Evolutionary conservation across 2,113 vertebrate species (phyloP).

Genomic region (Nansenia antarctica): DNA sequence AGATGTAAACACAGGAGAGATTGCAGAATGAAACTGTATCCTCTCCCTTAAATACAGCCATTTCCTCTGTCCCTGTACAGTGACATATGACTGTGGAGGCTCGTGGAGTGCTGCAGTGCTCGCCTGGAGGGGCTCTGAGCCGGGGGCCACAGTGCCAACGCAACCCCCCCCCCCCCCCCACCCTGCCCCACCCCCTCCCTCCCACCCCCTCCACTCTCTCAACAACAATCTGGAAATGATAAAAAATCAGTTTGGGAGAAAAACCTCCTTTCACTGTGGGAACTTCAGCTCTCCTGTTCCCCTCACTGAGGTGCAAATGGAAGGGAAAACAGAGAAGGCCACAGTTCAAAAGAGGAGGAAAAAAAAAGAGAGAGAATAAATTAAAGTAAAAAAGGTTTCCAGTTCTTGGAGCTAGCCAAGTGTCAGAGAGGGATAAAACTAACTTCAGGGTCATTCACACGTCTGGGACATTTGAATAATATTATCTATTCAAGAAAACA

Average conservation of each 20-base stretch:
- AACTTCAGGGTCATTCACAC: background rate
- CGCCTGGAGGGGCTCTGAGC: conserved; percentile 70
- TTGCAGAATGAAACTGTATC: conserved; percentile 76
- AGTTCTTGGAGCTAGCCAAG: conserved; percentile 14
- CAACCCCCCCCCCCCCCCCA: conserved; percentile 65
- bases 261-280: conserved; percentile 68
- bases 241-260: conserved; percentile 72
- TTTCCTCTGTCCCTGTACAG: conserved; percentile 73
- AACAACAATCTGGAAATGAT: conserved; percentile 80
- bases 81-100: conserved; percentile 76
- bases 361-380: conserved; percentile 27
- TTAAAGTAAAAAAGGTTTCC: conserved; percentile 6
- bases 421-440: background rate
- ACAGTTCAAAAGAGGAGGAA: conserved; percentile 56
- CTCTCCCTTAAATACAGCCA: conserved; percentile 72
- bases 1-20: conserved; percentile 73
- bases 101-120: conserved; percentile 65
- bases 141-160: conserved; percentile 66
- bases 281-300: conserved; percentile 62
- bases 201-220: no score
- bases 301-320: conserved; percentile 71
- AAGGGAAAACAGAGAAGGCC: conserved; percentile 54
- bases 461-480: background rate
- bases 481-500: background rate
- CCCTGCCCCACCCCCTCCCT: conserved; percentile 38